These are phyloP conservation scores for Hucho hucho DNA, from an alignment of 2,113 vertebrate genomes.

Conservation along the genomic window DNA sequence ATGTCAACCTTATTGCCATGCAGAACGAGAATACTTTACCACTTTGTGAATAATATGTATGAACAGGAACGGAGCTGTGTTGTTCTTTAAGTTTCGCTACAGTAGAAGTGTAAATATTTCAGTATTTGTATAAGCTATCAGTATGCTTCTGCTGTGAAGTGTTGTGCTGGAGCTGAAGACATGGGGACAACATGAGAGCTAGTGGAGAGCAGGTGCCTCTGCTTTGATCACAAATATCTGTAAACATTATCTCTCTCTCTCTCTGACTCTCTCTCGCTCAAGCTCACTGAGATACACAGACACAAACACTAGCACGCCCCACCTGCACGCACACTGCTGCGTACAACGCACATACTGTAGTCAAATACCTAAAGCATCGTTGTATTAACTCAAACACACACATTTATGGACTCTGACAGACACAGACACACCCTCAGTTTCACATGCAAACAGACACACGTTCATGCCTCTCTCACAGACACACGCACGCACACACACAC, in stretches of 20 bases:
- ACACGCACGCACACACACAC: conserved; percentile 1
- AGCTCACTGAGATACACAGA: not conserved
- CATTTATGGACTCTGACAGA: not conserved
- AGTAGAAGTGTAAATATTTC: no score
- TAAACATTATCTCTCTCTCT: not conserved
- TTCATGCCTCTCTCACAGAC: not conserved
- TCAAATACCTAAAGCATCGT: no score
- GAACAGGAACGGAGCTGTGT: no score
- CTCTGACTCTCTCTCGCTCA: not conserved
- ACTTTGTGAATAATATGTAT: no score
- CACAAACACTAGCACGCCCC: no score
- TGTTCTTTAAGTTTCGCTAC: no score
- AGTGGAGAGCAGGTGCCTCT: conserved; percentile 36
- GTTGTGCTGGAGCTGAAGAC: no score
- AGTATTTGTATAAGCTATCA: no score
- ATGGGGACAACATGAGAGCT: not conserved
- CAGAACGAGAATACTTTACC: no score
- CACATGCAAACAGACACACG: conserved; percentile 29
- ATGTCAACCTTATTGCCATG: no score
- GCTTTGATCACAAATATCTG: conserved; percentile 7
- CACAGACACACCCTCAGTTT: conserved; percentile 35
- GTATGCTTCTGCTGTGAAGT: no score
- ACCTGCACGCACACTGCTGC: not conserved
- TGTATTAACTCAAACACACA: not conserved
- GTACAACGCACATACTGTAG: not conserved